phyloP scores from a whole-genome alignment of 1,140 invertebrate species.

The Panagrolaimus sp. region DNA sequence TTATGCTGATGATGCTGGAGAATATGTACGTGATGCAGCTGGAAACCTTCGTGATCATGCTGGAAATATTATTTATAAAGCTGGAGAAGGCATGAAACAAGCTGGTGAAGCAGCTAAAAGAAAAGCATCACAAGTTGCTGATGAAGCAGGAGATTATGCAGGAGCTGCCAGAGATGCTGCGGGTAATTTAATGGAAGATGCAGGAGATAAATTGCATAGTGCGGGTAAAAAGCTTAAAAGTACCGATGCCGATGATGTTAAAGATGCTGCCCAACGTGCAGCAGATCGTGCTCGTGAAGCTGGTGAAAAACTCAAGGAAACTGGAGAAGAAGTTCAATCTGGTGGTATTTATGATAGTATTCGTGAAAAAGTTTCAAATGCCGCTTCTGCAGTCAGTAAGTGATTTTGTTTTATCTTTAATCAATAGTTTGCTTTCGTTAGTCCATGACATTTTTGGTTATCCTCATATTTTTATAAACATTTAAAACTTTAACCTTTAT shows the following conservation, averaged over 20 bases:
- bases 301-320: no score
- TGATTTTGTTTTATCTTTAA: background rate
- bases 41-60: background rate
- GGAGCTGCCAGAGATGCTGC: background rate
- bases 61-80: background rate
- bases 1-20: background rate
- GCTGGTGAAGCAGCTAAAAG: background rate
- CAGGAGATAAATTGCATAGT: background rate
- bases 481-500: no score
- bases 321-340: no score
- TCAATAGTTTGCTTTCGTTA: no score
- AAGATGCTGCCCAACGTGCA: background rate
- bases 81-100: background rate
- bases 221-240: background rate
- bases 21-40: background rate
- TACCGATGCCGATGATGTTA: background rate
- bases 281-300: no score
- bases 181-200: slow-evolving; percentile 2
- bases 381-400: slow-evolving; percentile 8
- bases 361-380: background rate
- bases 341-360: background rate
- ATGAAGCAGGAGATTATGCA: background rate
- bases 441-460: no score
- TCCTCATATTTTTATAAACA: no score
- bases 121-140: no score